Evolutionary conservation across 2,888 invertebrate genomes (phyloP).

Genomic region (Lasioglossum malachurum): DNA sequence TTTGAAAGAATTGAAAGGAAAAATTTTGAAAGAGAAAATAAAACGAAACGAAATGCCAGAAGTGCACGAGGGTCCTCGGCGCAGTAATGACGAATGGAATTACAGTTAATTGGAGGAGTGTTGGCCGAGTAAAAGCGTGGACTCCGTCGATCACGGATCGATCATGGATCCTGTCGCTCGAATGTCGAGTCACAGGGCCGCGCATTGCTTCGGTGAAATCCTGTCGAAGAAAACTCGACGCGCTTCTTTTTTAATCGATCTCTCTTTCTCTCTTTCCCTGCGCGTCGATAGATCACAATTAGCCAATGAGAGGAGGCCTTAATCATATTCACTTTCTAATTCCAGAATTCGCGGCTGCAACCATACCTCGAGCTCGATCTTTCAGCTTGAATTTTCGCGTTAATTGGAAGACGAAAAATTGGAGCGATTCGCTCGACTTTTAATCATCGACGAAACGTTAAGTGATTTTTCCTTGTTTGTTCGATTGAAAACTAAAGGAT

Average conservation of each 20-base stretch:
- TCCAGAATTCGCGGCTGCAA: conserved; percentile 7
- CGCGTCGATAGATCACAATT: conserved; percentile 52
- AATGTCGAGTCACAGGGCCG: conserved; percentile 11
- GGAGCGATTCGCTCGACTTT: too few relatives aligned
- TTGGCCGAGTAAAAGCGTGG: conserved; percentile 11
- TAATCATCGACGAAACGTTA: too few relatives aligned
- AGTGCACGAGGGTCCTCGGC: background rate
- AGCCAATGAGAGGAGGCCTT: conserved; percentile 28
- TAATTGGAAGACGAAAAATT: too few relatives aligned
- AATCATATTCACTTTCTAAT: conserved; percentile 59
- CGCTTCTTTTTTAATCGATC: conserved; percentile 11
- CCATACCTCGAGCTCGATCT: background rate
- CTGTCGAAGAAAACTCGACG: conserved; percentile 24
- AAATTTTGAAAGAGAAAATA: background rate
- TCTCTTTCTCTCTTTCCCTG: conserved; percentile 10
- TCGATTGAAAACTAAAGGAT: background rate
- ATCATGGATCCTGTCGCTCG: conserved; percentile 39
- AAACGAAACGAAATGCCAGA: background rate
- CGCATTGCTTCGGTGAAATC: conserved; percentile 49
- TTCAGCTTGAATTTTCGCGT: too few relatives aligned
- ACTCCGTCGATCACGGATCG: conserved; percentile 31
- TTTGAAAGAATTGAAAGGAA: background rate
- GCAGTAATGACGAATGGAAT: background rate
- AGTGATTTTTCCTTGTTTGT: background rate
- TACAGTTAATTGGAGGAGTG: conserved; percentile 46